Conservation (phyloP, 1,140 invertebrate species). For the Drosophila obscura region DNA sequence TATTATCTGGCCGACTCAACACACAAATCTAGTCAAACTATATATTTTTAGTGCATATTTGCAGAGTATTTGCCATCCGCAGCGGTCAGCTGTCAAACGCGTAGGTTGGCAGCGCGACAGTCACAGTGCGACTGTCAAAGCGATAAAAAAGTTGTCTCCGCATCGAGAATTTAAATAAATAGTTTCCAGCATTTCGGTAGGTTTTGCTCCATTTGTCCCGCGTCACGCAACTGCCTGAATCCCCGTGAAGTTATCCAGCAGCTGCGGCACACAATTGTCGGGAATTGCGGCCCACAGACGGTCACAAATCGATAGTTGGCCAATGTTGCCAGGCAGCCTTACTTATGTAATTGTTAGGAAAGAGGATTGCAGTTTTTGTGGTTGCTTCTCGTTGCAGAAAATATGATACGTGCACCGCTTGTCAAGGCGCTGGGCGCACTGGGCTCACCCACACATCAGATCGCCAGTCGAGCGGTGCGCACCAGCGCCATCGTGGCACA, state of each 20-base stretch:
- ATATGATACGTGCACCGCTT: slow-evolving; percentile 83
- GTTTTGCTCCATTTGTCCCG: slow-evolving; percentile 19
- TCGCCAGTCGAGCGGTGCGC: slow-evolving; percentile 78
- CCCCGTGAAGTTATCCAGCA: no score
- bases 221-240: background rate
- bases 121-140: slow-evolving; percentile 71
- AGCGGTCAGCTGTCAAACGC: slow-evolving; percentile 46
- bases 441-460: slow-evolving; percentile 80
- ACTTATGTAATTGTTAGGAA: slow-evolving; percentile 76
- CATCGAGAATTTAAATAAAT: slow-evolving; percentile 71
- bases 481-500: slow-evolving; percentile 82
- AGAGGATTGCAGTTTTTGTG: slow-evolving; percentile 29
- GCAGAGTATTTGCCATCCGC: background rate
- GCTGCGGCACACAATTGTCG: background rate
- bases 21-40: no score
- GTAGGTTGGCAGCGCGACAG: slow-evolving; percentile 60
- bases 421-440: slow-evolving; percentile 80
- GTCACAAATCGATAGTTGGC: slow-evolving; percentile 34
- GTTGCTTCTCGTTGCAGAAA: slow-evolving; percentile 67
- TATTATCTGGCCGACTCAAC: no score
- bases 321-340: slow-evolving; percentile 28
- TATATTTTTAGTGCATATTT: no score
- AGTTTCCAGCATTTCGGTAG: slow-evolving; percentile 77
- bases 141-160: slow-evolving; percentile 75
- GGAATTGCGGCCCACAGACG: background rate